Base-by-base conservation (phyloP, 2,797 vertebrate genomes). In the Harpagifer antarcticus region DNA sequence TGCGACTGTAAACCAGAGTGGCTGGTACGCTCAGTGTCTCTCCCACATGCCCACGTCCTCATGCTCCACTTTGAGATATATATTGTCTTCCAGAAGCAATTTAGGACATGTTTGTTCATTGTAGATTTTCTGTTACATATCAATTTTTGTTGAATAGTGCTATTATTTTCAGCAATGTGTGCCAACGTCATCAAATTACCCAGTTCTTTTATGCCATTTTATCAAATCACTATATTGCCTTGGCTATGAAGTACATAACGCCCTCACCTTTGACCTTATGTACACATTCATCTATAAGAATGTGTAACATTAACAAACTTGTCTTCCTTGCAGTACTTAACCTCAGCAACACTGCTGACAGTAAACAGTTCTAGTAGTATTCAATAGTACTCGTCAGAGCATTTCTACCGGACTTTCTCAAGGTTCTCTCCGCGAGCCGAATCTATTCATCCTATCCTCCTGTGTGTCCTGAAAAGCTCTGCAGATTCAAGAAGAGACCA, bases 11-110 rank as follows among this genome's bases (percentile, higher is more conserved):
- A 86, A 83, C 65, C 45, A 71, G 82, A 77, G 50, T 74, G 86
- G 82, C 82, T 91, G 85, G 82, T 76, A 69, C 75, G 82, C 81
- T 86, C 81, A 88, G 82, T 88, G 74, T 60, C 49, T 79, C 79
- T 75, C 70, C 61, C 60, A 72, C 59, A 43, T 78, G 63, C 78
- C 65, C 66, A 60, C 69, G 77, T 76, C 63, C 54, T 79, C 48
- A 83, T 56, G 72, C 76, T 71, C 37, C 56, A 52, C 67, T 56
- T 66, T 67, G 76, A 31, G 61, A 66, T 79, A 55, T 63, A 56
- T 67, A 44, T 57, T 15, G 9, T 55, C 49, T 65, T 68, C 13
- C 50, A 66, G 33, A 63, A 33, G 61, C n/a, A 60, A 31, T 31
- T 16, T 16, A 76, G 37, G 44, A 64, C 14, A 50, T 40, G 31